These are phyloP conservation scores for Acridotheres tristis DNA, from an alignment of 2,797 vertebrate genomes.

Conservation along the genomic window DNA sequence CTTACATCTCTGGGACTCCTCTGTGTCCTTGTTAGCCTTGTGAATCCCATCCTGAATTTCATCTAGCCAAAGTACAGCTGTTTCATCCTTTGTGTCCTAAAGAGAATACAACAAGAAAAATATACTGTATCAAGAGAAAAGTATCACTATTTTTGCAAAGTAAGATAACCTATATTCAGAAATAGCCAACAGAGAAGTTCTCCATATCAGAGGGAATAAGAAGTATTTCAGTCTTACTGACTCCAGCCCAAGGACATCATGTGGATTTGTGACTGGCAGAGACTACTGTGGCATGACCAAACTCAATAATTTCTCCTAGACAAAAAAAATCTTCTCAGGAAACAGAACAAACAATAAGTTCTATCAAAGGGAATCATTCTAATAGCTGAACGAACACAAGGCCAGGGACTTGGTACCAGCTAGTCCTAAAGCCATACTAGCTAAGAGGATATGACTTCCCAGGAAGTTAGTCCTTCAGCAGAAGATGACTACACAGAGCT, in stretches of 20 bases:
- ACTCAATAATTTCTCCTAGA: neutral
- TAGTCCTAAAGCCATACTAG: neutral
- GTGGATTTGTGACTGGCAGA: neutral
- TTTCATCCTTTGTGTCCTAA: slow-evolving; percentile 93
- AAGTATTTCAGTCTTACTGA: neutral
- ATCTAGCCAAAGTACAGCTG: slow-evolving; percentile 96
- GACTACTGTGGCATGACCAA: neutral
- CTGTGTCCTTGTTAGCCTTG: slow-evolving; percentile 89
- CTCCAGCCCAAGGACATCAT: neutral
- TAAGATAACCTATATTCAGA: neutral
- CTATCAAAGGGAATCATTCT: neutral
- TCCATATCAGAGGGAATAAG: neutral
- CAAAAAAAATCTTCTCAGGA: neutral
- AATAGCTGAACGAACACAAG: neutral
- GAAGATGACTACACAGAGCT: neutral
- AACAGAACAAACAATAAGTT: neutral
- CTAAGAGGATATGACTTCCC: neutral
- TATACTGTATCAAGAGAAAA: neutral
- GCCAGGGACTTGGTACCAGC: neutral
- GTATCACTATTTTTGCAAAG: neutral
- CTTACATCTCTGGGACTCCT: slow-evolving; percentile 90
- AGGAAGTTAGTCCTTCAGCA: neutral
- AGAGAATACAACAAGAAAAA: neutral
- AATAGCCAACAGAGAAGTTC: neutral
- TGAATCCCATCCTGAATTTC: slow-evolving; percentile 94